Evolutionary conservation across 2,888 invertebrate genomes (phyloP), one percentile per base, ranked within the genome.

Genomic region (Andrena bicolor): DNA sequence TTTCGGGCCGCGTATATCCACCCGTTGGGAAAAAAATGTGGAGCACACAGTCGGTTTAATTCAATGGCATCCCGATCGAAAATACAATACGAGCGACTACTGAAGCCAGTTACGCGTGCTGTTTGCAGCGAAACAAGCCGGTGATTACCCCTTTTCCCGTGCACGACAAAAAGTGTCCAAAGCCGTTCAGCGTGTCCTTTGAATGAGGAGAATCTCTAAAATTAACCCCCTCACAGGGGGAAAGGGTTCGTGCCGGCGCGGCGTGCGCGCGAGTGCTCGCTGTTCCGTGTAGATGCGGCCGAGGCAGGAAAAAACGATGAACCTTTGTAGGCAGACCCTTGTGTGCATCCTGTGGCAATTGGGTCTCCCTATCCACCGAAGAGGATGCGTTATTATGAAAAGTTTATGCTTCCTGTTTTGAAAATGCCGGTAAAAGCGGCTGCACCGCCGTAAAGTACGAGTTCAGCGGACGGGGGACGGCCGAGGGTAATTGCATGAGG

Each of bases 341-440:
- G 85, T 86, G 88, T 88, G 85, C 88, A 88, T 88, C 88, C 88
- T 86, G 85, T 80, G 85, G 88, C 88, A 85, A 88, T 86, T 85
- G 88, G 88, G 88, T 88, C 86, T 88, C 85, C 84, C 88, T 86
- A 79, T 87, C 85, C 75, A 84, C 60, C 84, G 86, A 80, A 81
- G 84, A 86, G 88, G 86, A 87, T 83, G 83, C 86, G 85, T 87
- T 87, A 85, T 88, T 88, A 87, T 88, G 87, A 88, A 88, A 87
- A 88, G 84, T 88, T 88, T 80, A 78, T 77, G 86, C 87, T 87
- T 88, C 87, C 86, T 87, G 87, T 88, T 88, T 88, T 86, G 75
- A 86, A 84, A 75, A 68, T 30, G 41, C 30, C 49, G 26, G 61
- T 26, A 10, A 56, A 8, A 65, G 65, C 28, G 48, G 30, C 23